Evolutionary conservation across 1,140 invertebrate species (phyloP).

Genomic region (Lepidurus packardi): DNA sequence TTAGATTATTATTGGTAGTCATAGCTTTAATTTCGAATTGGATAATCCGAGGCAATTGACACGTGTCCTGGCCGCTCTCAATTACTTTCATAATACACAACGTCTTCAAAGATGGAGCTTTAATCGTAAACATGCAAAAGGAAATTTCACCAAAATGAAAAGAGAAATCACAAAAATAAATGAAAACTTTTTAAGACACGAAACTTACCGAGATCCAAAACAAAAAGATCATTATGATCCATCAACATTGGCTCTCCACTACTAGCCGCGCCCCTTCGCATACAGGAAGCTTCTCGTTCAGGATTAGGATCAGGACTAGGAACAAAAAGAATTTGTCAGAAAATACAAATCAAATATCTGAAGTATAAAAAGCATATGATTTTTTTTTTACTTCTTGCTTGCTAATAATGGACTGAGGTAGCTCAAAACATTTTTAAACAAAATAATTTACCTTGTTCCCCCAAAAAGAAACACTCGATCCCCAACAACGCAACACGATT

Average conservation of each 20-base stretch:
- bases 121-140: slow-evolving; percentile 37
- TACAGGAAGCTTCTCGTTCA: slow-evolving; percentile 36
- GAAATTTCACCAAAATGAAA: neutral
- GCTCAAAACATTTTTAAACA: too few species aligned
- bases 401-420: too few species aligned
- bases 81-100: slow-evolving; percentile 58
- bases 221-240: slow-evolving; percentile 70
- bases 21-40: slow-evolving; percentile 51
- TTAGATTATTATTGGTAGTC: slow-evolving; percentile 46
- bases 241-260: slow-evolving; percentile 47
- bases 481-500: slow-evolving; percentile 66
- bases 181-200: neutral
- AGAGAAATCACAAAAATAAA: slow-evolving; percentile 23
- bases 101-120: slow-evolving; percentile 61
- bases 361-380: slow-evolving; percentile 17
- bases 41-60: slow-evolving; percentile 55
- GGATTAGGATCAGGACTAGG: slow-evolving; percentile 39
- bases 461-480: slow-evolving; percentile 74
- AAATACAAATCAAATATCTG: slow-evolving; percentile 27
- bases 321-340: slow-evolving; percentile 36
- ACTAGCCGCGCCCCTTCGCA: slow-evolving; percentile 35
- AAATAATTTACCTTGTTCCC: slow-evolving; percentile 62
- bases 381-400: too few species aligned
- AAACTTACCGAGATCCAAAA: slow-evolving; percentile 62
- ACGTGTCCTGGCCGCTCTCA: slow-evolving; percentile 56